A percentile compares a stretch with the other conserved stretches of the same genome.
These are phyloP conservation scores for Amphipyra tragopoginis DNA, from an alignment of 2,888 invertebrate species.

Conservation along the genomic window DNA sequence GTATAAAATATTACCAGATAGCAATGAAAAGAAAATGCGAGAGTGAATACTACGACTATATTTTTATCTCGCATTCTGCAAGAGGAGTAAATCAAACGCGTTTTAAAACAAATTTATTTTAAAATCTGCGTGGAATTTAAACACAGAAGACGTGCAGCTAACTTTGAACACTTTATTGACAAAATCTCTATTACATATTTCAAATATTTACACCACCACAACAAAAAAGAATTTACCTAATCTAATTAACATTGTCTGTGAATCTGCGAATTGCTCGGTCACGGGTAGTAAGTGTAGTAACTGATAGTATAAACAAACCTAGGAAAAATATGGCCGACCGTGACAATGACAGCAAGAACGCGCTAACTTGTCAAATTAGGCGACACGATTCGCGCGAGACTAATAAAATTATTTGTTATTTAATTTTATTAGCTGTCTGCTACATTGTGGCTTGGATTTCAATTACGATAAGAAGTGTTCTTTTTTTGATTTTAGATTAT, in stretches of 20 bases:
- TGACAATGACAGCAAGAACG: slow-evolving; percentile 73
- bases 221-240: slow-evolving; percentile 15
- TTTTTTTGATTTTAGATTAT: too few relatives aligned
- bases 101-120: background rate
- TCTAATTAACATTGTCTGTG: slow-evolving; percentile 50
- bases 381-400: slow-evolving; percentile 53
- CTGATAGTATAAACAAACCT: slow-evolving; percentile 45
- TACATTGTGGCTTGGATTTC: slow-evolving; percentile 17
- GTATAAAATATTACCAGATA: too few relatives aligned
- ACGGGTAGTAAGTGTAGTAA: slow-evolving; percentile 39
- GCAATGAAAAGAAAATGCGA: background rate
- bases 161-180: background rate
- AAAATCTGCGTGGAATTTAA: background rate
- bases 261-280: slow-evolving; percentile 39
- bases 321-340: slow-evolving; percentile 61
- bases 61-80: background rate
- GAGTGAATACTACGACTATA: background rate
- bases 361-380: slow-evolving; percentile 67
- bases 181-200: slow-evolving; percentile 1
- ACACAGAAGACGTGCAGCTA: background rate
- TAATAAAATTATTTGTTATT: slow-evolving; percentile 22
- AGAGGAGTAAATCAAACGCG: background rate
- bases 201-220: slow-evolving; percentile 1
- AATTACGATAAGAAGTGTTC: slow-evolving; percentile 14
- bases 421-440: slow-evolving; percentile 11